These are phyloP conservation scores for Ylistrum balloti DNA, from an alignment of 1,140 invertebrate species.

Conservation along the genomic window DNA sequence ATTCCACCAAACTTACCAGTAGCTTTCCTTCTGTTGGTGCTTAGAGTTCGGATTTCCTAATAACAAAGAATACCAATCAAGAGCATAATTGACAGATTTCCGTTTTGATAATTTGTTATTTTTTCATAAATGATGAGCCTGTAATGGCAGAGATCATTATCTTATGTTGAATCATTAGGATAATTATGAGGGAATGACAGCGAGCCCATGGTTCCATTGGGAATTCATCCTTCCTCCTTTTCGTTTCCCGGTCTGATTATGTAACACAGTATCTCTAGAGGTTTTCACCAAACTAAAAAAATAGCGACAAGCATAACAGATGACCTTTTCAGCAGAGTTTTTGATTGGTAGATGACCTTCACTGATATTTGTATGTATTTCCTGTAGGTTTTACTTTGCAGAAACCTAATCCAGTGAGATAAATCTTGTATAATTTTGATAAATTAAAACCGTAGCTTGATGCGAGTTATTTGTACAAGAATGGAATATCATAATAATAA, in stretches of 20 bases:
- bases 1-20: no score
- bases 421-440: slow-evolving; percentile 36
- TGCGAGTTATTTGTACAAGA: neutral
- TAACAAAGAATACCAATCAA: no score
- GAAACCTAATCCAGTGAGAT: neutral
- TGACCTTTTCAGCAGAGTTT: neutral
- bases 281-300: neutral
- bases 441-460: neutral
- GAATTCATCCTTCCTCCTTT: neutral
- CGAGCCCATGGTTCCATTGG: neutral
- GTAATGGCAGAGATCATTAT: neutral
- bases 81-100: neutral
- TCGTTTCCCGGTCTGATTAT: neutral
- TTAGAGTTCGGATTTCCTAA: no score
- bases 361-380: neutral
- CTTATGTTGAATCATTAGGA: neutral
- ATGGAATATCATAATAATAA: neutral
- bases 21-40: no score
- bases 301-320: neutral
- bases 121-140: neutral
- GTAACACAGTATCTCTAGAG: neutral
- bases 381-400: neutral
- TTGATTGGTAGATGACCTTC: neutral
- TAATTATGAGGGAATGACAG: neutral
- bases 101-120: neutral